Evolutionary conservation across 2,113 vertebrate species (phyloP).

Genomic region (Pseudorhombus dupliciocellatus): DNA sequence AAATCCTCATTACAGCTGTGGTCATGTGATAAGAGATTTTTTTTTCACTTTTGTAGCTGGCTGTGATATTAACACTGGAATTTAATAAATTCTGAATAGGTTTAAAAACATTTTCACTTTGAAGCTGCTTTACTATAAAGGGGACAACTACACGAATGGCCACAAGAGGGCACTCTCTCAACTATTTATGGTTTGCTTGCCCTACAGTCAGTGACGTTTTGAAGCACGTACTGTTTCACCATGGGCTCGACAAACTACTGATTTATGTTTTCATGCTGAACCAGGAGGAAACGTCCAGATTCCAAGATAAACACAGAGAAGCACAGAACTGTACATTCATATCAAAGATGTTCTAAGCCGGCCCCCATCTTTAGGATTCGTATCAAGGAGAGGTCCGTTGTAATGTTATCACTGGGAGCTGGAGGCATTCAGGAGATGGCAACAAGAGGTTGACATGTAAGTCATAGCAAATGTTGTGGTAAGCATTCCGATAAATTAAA

Average conservation of each 20-base stretch:
- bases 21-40: no score
- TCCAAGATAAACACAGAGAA: not conserved
- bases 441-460: not conserved
- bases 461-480: not conserved
- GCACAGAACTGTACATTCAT: not conserved
- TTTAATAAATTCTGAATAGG: no score
- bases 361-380: not conserved
- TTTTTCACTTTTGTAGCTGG: no score
- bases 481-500: not conserved
- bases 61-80: no score
- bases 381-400: not conserved
- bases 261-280: not conserved
- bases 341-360: not conserved
- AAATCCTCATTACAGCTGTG: no score
- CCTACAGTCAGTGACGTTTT: not conserved
- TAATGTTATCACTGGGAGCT: not conserved
- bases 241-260: not conserved
- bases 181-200: not conserved
- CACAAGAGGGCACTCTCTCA: conserved; percentile 34
- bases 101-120: not conserved
- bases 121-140: not conserved
- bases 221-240: not conserved
- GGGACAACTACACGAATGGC: not conserved
- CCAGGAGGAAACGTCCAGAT: not conserved
- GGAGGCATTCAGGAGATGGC: not conserved